phyloP scores from a whole-genome alignment of 2,888 invertebrate species.

The Trissoscelio sp. region DNA sequence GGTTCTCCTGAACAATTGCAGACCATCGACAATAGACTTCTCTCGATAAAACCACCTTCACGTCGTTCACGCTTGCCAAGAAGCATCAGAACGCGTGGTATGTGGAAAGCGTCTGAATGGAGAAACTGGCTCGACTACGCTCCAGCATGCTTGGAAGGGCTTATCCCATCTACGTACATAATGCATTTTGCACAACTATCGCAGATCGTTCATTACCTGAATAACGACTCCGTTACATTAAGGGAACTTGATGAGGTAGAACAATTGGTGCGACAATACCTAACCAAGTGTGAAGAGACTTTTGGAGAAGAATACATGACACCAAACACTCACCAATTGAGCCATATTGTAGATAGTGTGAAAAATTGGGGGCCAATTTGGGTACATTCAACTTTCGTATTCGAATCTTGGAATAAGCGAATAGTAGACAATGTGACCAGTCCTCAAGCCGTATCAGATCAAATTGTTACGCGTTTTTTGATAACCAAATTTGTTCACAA shows the following conservation, averaged over 20 bases:
- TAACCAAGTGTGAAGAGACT: background rate
- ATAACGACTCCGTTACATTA: too few species aligned
- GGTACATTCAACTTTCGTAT: slow-evolving; percentile 35
- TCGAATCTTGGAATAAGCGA: slow-evolving; percentile 57
- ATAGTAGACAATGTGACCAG: slow-evolving; percentile 44
- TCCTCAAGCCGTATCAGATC: slow-evolving; percentile 21
- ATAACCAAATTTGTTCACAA: slow-evolving; percentile 5
- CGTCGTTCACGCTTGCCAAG: too few species aligned
- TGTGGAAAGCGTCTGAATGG: slow-evolving; percentile 16
- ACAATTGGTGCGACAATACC: background rate
- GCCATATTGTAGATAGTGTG: slow-evolving; percentile 37
- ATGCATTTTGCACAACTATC: too few species aligned
- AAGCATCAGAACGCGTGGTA: too few species aligned
- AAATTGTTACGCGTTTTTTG: slow-evolving; percentile 18
- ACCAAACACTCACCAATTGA: background rate
- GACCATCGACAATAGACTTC: background rate
- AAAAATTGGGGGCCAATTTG: slow-evolving; percentile 54
- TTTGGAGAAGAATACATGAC: slow-evolving; percentile 13
- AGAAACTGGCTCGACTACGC: slow-evolving; percentile 25
- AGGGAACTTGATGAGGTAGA: too few species aligned
- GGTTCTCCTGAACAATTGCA: too few species aligned
- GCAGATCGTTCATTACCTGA: too few species aligned
- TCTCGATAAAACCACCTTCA: too few species aligned
- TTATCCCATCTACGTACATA: too few species aligned
- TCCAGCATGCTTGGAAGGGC: background rate